phyloP scores from a whole-genome alignment of 2,113 vertebrate genomes.

The Coryphaenoides rupestris region DNA sequence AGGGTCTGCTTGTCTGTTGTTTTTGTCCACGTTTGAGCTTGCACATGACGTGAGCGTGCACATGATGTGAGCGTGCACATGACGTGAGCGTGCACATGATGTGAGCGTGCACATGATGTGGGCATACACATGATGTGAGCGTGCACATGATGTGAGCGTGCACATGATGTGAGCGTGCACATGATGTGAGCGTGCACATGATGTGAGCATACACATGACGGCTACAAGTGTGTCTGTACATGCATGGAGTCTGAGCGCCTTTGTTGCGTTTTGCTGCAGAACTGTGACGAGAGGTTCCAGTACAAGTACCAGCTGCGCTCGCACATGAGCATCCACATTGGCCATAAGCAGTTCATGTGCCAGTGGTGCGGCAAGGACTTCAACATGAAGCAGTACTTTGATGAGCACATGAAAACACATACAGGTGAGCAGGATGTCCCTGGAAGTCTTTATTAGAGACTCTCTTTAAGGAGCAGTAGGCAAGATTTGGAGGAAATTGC shows the following conservation, averaged over 20 bases:
- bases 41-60: constrained; percentile 5
- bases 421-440: constrained; percentile 80
- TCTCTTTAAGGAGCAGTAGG: no score
- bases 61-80: background rate
- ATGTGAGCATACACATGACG: background rate
- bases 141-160: background rate
- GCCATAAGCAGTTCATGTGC: constrained; percentile 98
- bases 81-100: background rate
- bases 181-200: no score
- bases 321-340: constrained; percentile 98
- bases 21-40: no score
- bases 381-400: constrained; percentile 99
- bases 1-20: no score
- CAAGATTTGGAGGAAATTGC: no score
- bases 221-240: background rate
- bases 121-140: constrained; percentile 1
- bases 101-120: background rate
- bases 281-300: constrained; percentile 91
- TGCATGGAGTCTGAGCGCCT: constrained; percentile 2
- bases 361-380: constrained; percentile 99
- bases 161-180: no score
- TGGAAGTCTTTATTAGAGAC: no score
- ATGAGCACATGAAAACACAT: constrained; percentile 98
- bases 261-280: constrained; percentile 67
- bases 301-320: constrained; percentile 98